Base-by-base conservation (phyloP, 2,888 invertebrate genomes). In the Proisotoma minuta region DNA sequence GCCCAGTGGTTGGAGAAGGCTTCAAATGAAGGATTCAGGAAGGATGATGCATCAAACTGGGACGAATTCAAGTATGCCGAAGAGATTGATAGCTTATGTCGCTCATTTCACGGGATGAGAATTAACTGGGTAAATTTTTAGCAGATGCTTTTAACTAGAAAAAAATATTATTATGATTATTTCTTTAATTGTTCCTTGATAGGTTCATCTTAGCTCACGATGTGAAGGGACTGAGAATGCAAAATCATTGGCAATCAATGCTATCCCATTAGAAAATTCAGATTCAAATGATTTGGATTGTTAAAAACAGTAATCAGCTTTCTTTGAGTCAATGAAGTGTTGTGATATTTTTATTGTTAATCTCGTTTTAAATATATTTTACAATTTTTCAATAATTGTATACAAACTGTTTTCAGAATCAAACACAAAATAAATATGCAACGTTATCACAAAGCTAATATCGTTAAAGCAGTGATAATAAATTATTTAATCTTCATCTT, bases 31-130 rank as follows among this genome's bases (percentile, higher is more conserved):
- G 34, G 34, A 15, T 34, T 34, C 34, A 27, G 29, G 12, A 34
- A 34, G 20, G 15, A 27, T 20, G 56, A 43, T 43, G 40, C 56
- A n/a, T 57, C 57, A 1, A 65, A 65, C 48, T 68, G 68, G 68
- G 65, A 63, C 51, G 68, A 68, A 34, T 53, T 50, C 22, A 68
- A 68, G 23, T 63, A 65, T 50, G 53, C 58, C 22, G 24, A 20
- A 10, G 68, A 68, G 43, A 68, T 68, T n/a, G 15, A 52, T 1
- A 18, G 57, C 10, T 47, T 68, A 24, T 60, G 63, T 26, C 22
- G 12, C n/a, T 22, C 61, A 0, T 61, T 60, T 18, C 24, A 57
- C 18, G 63, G 63, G 58, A 65, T 65, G 63, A 15, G 61, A 22
- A 57, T 68, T 22, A 63, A 65, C 51, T 68, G 60, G 59, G 68